These are phyloP conservation scores for Indicator indicator DNA, from an alignment of 2,113 vertebrate genomes.

Conservation along the genomic window DNA sequence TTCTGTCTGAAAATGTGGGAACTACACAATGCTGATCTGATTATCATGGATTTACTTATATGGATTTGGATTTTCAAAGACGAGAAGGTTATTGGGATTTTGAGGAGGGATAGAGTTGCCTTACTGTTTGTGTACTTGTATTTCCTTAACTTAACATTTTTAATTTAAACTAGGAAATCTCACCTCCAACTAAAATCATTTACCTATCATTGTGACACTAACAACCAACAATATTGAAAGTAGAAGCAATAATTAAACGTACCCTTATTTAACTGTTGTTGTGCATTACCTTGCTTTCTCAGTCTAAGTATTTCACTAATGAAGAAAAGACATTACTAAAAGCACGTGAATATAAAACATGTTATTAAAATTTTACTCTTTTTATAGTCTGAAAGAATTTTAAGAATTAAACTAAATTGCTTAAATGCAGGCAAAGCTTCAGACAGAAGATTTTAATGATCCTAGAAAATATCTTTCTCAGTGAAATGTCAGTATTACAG, in stretches of 20 bases:
- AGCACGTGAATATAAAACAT: neutral
- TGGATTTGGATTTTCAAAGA: neutral
- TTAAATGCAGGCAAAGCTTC: neutral
- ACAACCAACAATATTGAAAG: neutral
- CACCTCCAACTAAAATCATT: neutral
- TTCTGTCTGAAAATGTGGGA: neutral
- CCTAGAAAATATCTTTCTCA: neutral
- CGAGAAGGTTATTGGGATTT: neutral
- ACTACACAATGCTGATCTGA: neutral
- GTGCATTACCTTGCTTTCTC: neutral
- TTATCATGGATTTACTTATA: neutral
- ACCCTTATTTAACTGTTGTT: neutral
- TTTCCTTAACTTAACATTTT: neutral
- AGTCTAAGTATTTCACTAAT: neutral
- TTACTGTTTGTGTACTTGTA: neutral
- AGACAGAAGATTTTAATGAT: neutral
- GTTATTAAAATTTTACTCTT: neutral
- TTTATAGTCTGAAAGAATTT: neutral
- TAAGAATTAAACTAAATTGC: neutral
- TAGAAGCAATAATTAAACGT: neutral
- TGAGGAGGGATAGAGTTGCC: neutral
- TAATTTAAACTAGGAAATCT: neutral
- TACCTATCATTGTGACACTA: neutral
- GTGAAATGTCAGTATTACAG: neutral
- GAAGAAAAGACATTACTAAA: neutral